Percentiles rank a stretch among this genome's conserved stretches.
phyloP scores from a whole-genome alignment of 37 sponge, comb jelly and placozoan genomes.

The Haliclona indistincta region DNA sequence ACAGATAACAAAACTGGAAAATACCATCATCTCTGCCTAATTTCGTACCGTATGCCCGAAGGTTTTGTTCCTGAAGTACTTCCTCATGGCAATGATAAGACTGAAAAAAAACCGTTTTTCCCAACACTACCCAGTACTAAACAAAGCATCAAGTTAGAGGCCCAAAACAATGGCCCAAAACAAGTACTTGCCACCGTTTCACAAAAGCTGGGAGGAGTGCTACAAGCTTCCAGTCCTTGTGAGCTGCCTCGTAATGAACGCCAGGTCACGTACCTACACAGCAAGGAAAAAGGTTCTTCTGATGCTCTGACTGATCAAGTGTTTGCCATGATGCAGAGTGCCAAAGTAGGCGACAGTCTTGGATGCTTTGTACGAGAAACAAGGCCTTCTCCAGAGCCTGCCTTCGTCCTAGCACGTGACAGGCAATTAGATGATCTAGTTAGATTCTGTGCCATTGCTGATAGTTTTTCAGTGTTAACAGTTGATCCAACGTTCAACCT shows the following conservation, averaged over 20 bases:
- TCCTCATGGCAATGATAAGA: slow-evolving; percentile 45
- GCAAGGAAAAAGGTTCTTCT: not conserved
- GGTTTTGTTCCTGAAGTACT: slow-evolving; percentile 24
- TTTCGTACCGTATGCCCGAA: slow-evolving; percentile 26
- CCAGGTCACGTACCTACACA: slow-evolving; percentile 1
- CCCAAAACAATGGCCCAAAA: too few relatives aligned
- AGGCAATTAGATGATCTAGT: slow-evolving; percentile 12
- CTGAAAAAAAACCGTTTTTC: too few relatives aligned
- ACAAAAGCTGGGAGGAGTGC: too few relatives aligned
- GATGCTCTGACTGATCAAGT: slow-evolving; percentile 1
- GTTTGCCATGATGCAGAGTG: slow-evolving; percentile 3
- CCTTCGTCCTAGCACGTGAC: slow-evolving; percentile 12
- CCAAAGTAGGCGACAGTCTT: not conserved
- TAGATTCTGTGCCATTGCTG: slow-evolving; percentile 6
- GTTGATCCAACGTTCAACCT: slow-evolving; percentile 27
- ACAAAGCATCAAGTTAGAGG: too few relatives aligned
- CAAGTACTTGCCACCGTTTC: too few relatives aligned
- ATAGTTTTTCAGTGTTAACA: slow-evolving; percentile 1
- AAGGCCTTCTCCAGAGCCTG: slow-evolving; percentile 28
- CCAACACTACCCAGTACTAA: too few relatives aligned
- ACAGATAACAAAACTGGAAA: too few relatives aligned
- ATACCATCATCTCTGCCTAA: slow-evolving; percentile 41
- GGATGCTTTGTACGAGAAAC: slow-evolving; percentile 7
- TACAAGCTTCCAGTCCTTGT: too few relatives aligned
- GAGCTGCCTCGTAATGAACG: too few relatives aligned